Evolutionary conservation across 1,140 invertebrate species (phyloP).

Genomic region (Ooceraea biroi): DNA sequence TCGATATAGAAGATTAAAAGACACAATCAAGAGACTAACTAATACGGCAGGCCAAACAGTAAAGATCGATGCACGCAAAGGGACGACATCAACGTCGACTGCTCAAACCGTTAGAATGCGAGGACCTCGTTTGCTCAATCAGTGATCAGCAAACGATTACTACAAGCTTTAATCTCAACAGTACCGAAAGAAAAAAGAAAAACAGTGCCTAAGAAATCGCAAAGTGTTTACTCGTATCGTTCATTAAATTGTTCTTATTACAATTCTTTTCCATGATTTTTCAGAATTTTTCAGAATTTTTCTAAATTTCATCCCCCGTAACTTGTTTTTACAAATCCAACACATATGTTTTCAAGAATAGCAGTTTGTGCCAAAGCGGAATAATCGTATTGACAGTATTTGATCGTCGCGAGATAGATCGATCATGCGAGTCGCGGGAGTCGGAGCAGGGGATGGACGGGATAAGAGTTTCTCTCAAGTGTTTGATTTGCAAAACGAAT

Average conservation of each 20-base stretch:
- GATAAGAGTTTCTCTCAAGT: slow-evolving; percentile 59
- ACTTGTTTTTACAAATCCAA: not conserved
- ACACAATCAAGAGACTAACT: slow-evolving; percentile 42
- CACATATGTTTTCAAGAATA: too few relatives aligned
- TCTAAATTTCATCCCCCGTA: not conserved
- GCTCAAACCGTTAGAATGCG: slow-evolving; percentile 34
- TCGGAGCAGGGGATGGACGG: not conserved
- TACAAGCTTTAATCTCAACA: not conserved
- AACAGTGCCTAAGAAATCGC: too few relatives aligned
- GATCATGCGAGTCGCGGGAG: slow-evolving; percentile 47
- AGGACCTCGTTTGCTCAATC: slow-evolving; percentile 29
- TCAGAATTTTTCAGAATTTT: slow-evolving; percentile 12
- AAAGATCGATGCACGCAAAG: slow-evolving; percentile 49
- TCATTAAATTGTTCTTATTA: slow-evolving; percentile 23
- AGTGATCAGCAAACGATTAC: slow-evolving; percentile 11
- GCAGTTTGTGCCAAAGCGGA: not conserved
- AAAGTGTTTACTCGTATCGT: not conserved
- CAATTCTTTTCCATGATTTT: not conserved
- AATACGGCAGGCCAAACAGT: slow-evolving; percentile 42
- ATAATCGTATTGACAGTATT: slow-evolving; percentile 5
- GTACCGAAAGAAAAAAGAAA: not conserved
- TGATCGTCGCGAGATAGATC: slow-evolving; percentile 1
- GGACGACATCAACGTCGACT: slow-evolving; percentile 21
- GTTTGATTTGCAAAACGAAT: slow-evolving; percentile 51
- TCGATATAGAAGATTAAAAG: slow-evolving; percentile 29